Conservation (phyloP, 2,113 vertebrate genomes). For the Oreotrochilus melanogaster region DNA sequence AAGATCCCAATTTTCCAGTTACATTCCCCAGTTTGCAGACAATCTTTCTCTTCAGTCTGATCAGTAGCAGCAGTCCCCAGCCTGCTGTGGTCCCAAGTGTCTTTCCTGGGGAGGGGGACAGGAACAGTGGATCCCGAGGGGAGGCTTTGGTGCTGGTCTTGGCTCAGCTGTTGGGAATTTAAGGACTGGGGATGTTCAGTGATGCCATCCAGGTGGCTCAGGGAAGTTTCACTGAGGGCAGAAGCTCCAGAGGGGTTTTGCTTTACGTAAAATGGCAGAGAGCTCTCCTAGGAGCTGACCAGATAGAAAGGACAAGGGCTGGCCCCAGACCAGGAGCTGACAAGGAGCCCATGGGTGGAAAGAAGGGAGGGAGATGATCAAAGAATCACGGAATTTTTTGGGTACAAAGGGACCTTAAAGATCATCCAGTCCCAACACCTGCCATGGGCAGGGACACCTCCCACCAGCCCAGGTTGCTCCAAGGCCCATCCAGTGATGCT, state of each 20-base stretch:
- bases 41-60: neutral
- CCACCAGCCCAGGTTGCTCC: too few species aligned
- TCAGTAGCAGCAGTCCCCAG: neutral
- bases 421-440: too few species aligned
- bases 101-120: neutral
- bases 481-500: neutral
- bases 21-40: neutral
- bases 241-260: neutral
- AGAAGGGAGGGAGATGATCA: neutral
- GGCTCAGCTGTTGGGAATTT: neutral
- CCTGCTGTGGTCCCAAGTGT: neutral
- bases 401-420: too few species aligned
- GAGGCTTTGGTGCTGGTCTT: neutral
- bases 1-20: neutral
- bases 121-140: rapidly evolving
- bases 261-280: rapidly evolving
- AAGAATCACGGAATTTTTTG: too few species aligned
- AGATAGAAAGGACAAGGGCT: neutral
- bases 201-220: rapidly evolving
- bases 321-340: rapidly evolving
- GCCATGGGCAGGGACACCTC: too few species aligned
- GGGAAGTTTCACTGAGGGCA: neutral
- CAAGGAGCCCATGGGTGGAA: neutral
- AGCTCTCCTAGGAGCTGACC: neutral
- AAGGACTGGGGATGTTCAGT: neutral